These are phyloP conservation scores for Hemichromis elongatus DNA, from an alignment of 2,113 vertebrate species.

Conservation along the genomic window DNA sequence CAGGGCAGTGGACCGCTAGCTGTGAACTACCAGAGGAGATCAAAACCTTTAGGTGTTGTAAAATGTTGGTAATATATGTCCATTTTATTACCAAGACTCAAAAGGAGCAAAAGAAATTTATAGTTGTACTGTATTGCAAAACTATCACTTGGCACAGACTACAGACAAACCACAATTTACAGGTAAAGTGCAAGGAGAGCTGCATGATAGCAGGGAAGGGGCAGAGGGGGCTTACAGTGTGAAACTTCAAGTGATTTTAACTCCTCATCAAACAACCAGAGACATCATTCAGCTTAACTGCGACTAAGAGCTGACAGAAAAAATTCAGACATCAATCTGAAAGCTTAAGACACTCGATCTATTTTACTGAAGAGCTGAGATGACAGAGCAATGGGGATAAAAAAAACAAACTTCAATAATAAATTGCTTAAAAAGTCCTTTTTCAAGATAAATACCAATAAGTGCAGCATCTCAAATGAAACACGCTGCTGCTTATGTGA, in stretches of 20 bases:
- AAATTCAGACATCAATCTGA: neutral
- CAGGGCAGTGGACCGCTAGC: constrained; percentile 16
- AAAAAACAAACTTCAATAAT: neutral
- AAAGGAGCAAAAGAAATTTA: neutral
- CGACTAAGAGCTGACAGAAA: constrained; percentile 17
- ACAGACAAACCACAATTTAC: constrained; percentile 55
- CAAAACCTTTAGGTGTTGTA: constrained; percentile 5
- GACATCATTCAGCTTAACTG: constrained; percentile 55
- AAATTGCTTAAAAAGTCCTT: neutral
- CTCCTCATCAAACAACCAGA: constrained; percentile 27
- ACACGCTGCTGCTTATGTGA: neutral
- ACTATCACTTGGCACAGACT: constrained; percentile 62
- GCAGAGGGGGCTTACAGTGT: constrained; percentile 2
- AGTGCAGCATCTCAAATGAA: neutral
- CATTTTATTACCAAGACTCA: constrained; percentile 20
- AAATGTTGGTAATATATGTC: constrained; percentile 10
- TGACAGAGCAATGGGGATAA: neutral
- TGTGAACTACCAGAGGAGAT: neutral
- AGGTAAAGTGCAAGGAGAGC: constrained; percentile 71
- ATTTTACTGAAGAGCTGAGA: neutral
- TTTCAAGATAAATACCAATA: neutral
- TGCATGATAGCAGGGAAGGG: constrained; percentile 1
- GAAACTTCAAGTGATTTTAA: constrained; percentile 5
- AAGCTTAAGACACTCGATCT: neutral
- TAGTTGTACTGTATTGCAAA: constrained; percentile 28